Evolutionary conservation across 1,140 invertebrate species (phyloP), one percentile per base, ranked within the genome.

Genomic region (Caerostris extrusa): DNA sequence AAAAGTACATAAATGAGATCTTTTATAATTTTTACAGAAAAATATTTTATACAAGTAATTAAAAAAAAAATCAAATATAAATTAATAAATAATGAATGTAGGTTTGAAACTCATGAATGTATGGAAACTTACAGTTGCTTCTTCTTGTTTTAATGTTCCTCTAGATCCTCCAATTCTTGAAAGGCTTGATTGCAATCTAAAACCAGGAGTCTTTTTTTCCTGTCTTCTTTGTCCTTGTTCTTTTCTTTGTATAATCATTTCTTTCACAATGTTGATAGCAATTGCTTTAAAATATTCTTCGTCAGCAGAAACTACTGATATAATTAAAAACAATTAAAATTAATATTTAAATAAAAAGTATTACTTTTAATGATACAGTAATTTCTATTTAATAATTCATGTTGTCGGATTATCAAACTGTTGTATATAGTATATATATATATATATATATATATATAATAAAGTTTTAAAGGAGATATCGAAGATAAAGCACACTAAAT

Each of bases 221-320:
- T 89, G 14, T 93, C 94, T 12, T 82, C 88, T 82, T 94, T 34
- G 8, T 77, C 71, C 19, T 83, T 91, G 56, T 61, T 94, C 34
- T 88, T 94, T 58, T 89, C 61, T 89, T 53, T 95, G 95, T 57
- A 95, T 86, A 10, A 95, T 64, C 88, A 96, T 93, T 90, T 96
- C 96, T 77, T 95, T 95, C 0, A 96, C 95, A 94, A 96, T 95
- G 88, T 96, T 96, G 10, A 95, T 93, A 34, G 96, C 96, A 14
- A 96, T 90, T 3, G 96, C 96, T 90, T 95, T 93, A 81, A 95
- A 94, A 91, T 95, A 96, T 89, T 96, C 96, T 91, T 96, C 96
- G 93, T 96, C 96, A 56, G 90, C 71, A 89, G 55, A 61, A 56
- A 82, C 56, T 12, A 88, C 93, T 94, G 81, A 19, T 55, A 90